Conservation (phyloP, 1,140 invertebrate species). For the Lasioglossum baleicum region DNA sequence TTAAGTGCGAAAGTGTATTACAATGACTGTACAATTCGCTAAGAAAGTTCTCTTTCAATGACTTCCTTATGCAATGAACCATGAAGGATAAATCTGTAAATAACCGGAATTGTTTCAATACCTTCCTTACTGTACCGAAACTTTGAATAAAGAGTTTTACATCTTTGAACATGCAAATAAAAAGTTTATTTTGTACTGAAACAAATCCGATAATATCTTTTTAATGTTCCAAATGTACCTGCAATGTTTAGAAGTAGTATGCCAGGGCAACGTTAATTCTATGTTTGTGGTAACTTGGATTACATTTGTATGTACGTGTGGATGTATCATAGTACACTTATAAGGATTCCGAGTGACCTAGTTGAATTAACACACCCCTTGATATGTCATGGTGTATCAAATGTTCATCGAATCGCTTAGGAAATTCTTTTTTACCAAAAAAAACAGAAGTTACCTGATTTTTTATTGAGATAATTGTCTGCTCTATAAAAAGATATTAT, state of each 20-base stretch:
- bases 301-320: not conserved
- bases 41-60: slow-evolving; percentile 10
- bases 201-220: not conserved
- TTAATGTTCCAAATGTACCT: not conserved
- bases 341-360: slow-evolving; percentile 64
- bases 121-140: not conserved
- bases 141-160: not conserved
- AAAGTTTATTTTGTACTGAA: not conserved
- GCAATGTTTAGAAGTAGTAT: not conserved
- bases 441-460: not conserved
- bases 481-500: not conserved
- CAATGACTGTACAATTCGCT: not conserved
- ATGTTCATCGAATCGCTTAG: slow-evolving; percentile 11
- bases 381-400: slow-evolving; percentile 34
- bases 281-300: slow-evolving; percentile 9
- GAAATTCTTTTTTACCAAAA: not conserved
- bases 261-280: not conserved
- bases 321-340: slow-evolving; percentile 22
- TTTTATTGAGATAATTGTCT: not conserved
- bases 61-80: slow-evolving; percentile 34
- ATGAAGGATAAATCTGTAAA: slow-evolving; percentile 18
- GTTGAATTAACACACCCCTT: slow-evolving; percentile 30
- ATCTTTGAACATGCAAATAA: not conserved
- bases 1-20: not conserved
- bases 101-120: not conserved